Evolutionary conservation across 2,113 vertebrate genomes (phyloP), one percentile per base, ranked within the genome.

Genomic region (Triplophysa siluroides): DNA sequence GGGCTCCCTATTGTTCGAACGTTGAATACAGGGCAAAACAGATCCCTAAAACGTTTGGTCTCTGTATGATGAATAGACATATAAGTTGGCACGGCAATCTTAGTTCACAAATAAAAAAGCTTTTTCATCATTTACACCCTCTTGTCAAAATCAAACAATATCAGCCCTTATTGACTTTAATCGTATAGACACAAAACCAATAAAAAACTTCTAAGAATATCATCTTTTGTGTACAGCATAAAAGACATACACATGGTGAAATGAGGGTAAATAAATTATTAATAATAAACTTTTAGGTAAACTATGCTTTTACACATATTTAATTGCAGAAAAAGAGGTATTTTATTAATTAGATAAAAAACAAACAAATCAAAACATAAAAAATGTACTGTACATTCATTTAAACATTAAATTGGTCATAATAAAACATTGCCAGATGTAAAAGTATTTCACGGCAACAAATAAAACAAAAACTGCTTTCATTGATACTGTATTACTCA

Each of bases 291-390:
- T 29, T 29, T 29, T 29, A 4, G 29, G 29, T 29, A 29, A 29
- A 29, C 4, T 29, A 29, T 4, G 4, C 29, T 29, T 29, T 52
- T 43, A 45, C 1, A 19, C 10, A 43, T 13, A 2, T 18, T 73
- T 60, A 4, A 58, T 24, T 69, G 6, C 13, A 23, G 14, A 69
- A 50, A 68, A 14, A 23, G 90, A 90, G 87, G 86, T 66, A 81
- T 63, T 92, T 93, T 92, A 92, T 92, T 94, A 76, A 78, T 90
- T 90, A 91, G 78, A 93, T 93, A 92, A 90, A 77, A 38, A 38
- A 38, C 33, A 38, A 38, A 38, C 81, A 88, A 88, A 85, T 54
- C 52, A 90, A 83, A 84, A 81, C 84, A 86, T 43, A 43, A 84
- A n/a, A 81, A 84, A 87, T 38, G 33, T 38, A 38, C 83, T 87